Evolutionary conservation across 2,797 vertebrate species (phyloP), one percentile per base, ranked within the genome.

Genomic region (Tenualosa thibaudeaui): DNA sequence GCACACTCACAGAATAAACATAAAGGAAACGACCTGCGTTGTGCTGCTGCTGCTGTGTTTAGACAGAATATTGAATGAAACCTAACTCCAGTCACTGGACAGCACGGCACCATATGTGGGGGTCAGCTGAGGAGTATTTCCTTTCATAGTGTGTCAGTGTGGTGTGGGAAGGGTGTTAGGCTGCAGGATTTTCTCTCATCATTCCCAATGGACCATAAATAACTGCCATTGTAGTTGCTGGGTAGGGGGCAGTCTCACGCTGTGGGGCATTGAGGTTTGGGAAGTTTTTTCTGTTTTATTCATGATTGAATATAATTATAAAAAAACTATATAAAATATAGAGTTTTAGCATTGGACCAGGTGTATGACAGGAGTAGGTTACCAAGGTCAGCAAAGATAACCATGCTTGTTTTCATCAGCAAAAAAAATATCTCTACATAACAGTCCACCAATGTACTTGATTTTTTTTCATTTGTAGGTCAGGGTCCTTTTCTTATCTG

Each of bases 171-270:
- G 82, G 51, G n/a, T 49, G 43, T 81, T 65, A 71, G 53, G 85
- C 82, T 86, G 54, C 84, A 83, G 85, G 68, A 84, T 17, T n/a
- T 78, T 40, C 54, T 0, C 49, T 82, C 5, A 81, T 83, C 50
- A 81, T 37, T 8, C 49, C 1, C 51, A n/a, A 24, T 19, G 17
- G 5, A 5, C 71, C 86, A 86, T 81, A 90, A 90, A 89, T 89
- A 90, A 51, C 78, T 82, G 49, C 51, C 51, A 81, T 83, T 82
- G 53, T 86, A 43, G 37, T 85, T 85, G 82, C 85, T 62, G 43
- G 65, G 49, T 56, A 49, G 53, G 31, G 58, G 43, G 51, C 71
- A 46, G 71, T 43, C 68, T 43, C 15, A 37, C 1, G 2, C 12
- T 31, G 13, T 17, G 40, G 5, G 10, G 31, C 12, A 3, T 68